A percentile compares a stretch with the other conserved stretches of the same genome.
Evolutionary conservation across 2,797 vertebrate species (phyloP).

Genomic region (Sebastes minor): DNA sequence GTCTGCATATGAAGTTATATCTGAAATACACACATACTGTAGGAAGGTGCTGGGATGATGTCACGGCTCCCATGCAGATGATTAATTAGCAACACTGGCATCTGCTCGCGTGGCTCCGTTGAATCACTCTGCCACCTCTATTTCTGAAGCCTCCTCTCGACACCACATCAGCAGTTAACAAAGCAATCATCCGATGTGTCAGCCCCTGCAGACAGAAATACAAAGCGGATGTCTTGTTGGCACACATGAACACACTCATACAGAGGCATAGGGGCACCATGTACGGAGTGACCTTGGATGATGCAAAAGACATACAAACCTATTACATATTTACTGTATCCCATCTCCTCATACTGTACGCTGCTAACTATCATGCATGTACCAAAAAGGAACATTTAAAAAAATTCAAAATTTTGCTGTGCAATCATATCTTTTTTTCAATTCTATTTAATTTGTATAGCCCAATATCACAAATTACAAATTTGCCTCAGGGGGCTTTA

Average conservation of each 20-base stretch:
- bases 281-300: slow-evolving; percentile 13
- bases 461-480: too few relatives aligned
- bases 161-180: slow-evolving; percentile 47
- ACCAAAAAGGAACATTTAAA: neutral
- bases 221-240: neutral
- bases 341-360: neutral
- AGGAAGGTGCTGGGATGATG: slow-evolving; percentile 1
- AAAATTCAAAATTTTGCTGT: neutral
- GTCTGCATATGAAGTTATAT: neutral
- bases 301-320: neutral
- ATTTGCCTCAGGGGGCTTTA: too few relatives aligned
- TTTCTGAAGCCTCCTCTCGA: slow-evolving; percentile 52
- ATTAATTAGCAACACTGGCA: slow-evolving; percentile 66
- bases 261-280: neutral
- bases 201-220: slow-evolving; percentile 20
- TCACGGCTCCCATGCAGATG: slow-evolving; percentile 38
- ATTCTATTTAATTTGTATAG: neutral
- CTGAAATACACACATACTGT: neutral
- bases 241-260: neutral
- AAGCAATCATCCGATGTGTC: slow-evolving; percentile 34
- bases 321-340: neutral
- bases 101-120: slow-evolving; percentile 57
- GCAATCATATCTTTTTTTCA: neutral
- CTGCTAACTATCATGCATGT: neutral
- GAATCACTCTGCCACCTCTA: slow-evolving; percentile 72